Evolutionary conservation across 2,888 invertebrate genomes (phyloP).

Genomic region (Scaptomyza flava): DNA sequence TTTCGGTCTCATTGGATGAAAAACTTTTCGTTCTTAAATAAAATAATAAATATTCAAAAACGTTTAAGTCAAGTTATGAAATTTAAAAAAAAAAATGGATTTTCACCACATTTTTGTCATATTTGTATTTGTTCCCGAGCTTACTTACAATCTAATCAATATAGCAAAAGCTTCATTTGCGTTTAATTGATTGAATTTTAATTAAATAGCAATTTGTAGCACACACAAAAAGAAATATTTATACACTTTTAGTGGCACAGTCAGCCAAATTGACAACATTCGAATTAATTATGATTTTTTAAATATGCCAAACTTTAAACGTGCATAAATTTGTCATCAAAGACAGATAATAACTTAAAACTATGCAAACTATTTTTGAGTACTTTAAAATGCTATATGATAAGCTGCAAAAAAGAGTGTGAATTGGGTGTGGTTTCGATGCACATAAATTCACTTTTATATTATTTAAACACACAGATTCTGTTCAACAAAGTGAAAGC

Average conservation of each 20-base stretch:
- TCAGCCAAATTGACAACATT: slow-evolving; percentile 37
- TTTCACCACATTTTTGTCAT: too few relatives aligned
- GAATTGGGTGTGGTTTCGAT: neutral
- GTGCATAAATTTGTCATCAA: slow-evolving; percentile 22
- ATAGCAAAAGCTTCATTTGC: slow-evolving; percentile 32
- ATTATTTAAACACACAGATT: neutral
- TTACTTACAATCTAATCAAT: slow-evolving; percentile 44
- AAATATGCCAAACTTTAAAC: slow-evolving; percentile 26
- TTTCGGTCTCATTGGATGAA: too few relatives aligned
- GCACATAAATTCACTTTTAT: neutral
- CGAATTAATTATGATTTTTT: slow-evolving; percentile 53
- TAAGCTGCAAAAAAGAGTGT: slow-evolving; percentile 7
- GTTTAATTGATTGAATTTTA: slow-evolving; percentile 59
- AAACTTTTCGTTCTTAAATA: too few relatives aligned
- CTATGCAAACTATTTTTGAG: slow-evolving; percentile 47
- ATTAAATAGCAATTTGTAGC: slow-evolving; percentile 61
- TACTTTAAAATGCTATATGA: slow-evolving; percentile 45
- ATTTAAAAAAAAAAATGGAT: too few relatives aligned
- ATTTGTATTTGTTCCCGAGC: neutral
- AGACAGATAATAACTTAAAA: slow-evolving; percentile 21
- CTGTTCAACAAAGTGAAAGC: slow-evolving; percentile 46
- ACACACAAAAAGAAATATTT: slow-evolving; percentile 5
- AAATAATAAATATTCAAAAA: too few relatives aligned
- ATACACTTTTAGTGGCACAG: slow-evolving; percentile 10
- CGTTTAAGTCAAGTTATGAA: too few relatives aligned